Evolutionary conservation across 2,888 invertebrate species (phyloP).

Genomic region (Hyposoter didymator): DNA sequence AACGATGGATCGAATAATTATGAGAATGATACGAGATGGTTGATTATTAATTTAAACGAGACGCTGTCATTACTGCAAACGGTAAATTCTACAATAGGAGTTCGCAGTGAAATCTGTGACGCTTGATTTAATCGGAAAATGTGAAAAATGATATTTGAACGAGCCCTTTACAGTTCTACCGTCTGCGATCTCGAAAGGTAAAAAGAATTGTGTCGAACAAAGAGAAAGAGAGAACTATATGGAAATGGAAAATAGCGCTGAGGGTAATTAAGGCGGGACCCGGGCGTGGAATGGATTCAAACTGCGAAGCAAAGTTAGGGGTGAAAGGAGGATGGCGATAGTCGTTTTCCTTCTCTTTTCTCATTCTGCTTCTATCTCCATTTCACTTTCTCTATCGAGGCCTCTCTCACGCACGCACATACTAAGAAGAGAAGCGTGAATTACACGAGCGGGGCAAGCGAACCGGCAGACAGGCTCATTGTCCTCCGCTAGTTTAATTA

Average conservation of each 20-base stretch:
- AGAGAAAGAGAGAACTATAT: conserved; percentile 44
- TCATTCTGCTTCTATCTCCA: conserved; percentile 40
- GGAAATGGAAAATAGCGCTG: conserved; percentile 63
- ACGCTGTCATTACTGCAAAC: neutral
- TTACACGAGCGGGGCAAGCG: conserved; percentile 68
- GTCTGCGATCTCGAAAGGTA: conserved; percentile 17
- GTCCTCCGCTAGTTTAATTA: conserved; percentile 84
- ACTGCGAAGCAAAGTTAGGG: conserved; percentile 78
- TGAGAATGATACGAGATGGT: neutral
- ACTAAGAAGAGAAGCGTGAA: conserved; percentile 65
- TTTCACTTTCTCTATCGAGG: conserved; percentile 31
- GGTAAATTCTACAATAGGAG: neutral
- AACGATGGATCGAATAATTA: neutral
- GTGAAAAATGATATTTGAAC: conserved; percentile 30
- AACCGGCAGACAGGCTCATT: conserved; percentile 81
- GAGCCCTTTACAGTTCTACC: conserved; percentile 15
- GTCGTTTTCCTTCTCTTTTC: conserved; percentile 37
- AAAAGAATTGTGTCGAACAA: conserved; percentile 57
- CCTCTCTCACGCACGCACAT: conserved; percentile 16
- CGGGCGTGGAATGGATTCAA: conserved; percentile 73
- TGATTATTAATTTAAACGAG: neutral
- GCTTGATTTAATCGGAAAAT: conserved; percentile 32
- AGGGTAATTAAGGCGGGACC: conserved; percentile 73
- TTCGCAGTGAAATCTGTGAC: neutral
- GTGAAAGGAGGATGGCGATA: conserved; percentile 65